These are phyloP conservation scores for Rhyacophila brunnea DNA, from an alignment of 1,140 invertebrate genomes.

Conservation along the genomic window DNA sequence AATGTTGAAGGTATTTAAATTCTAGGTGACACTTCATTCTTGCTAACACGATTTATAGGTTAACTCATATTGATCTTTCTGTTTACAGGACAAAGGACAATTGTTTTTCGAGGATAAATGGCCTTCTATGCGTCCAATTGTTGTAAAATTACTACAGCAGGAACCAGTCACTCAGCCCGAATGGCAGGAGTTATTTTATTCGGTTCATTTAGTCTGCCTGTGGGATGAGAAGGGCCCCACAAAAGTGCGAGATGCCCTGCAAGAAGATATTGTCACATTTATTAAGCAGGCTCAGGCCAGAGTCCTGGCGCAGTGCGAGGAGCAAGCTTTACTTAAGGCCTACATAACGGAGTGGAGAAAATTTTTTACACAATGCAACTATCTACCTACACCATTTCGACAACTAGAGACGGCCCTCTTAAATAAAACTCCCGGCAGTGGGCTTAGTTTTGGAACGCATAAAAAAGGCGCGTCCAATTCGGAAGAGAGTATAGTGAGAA, in stretches of 20 bases:
- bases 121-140: slow-evolving; percentile 90
- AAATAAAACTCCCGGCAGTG: slow-evolving; percentile 47
- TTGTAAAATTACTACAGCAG: slow-evolving; percentile 89
- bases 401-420: slow-evolving; percentile 83
- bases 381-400: slow-evolving; percentile 92
- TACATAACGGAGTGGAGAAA: slow-evolving; percentile 97
- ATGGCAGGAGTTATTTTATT: slow-evolving; percentile 97
- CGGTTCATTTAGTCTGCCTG: slow-evolving; percentile 89
- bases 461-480: slow-evolving; percentile 77
- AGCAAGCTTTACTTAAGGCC: slow-evolving; percentile 91
- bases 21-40: neutral
- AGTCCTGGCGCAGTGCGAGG: slow-evolving; percentile 87
- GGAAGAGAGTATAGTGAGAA: slow-evolving; percentile 87
- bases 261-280: slow-evolving; percentile 92
- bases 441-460: slow-evolving; percentile 48
- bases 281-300: slow-evolving; percentile 90
- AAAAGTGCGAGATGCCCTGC: slow-evolving; percentile 84
- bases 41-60: slow-evolving; percentile 15
- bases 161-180: slow-evolving; percentile 89
- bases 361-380: slow-evolving; percentile 97
- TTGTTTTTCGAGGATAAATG: slow-evolving; percentile 92
- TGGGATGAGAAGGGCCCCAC: slow-evolving; percentile 94
- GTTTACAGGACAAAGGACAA: slow-evolving; percentile 61
- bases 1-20: slow-evolving; percentile 27
- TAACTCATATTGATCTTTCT: slow-evolving; percentile 34